phyloP scores from a whole-genome alignment of 2,888 invertebrate species.

The Ephialtes manifestator region DNA sequence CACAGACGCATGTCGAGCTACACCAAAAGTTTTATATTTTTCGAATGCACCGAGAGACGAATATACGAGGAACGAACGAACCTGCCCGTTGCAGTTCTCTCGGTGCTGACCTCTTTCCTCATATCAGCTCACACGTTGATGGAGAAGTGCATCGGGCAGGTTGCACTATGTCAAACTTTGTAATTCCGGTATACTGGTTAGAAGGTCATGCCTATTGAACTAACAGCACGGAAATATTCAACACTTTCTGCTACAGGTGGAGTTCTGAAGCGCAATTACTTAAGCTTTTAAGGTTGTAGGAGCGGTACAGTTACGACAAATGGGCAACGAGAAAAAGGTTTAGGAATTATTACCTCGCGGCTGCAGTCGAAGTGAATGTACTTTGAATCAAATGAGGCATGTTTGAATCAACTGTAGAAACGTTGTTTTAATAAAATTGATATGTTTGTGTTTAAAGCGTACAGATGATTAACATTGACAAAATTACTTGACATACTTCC shows the following conservation, averaged over 20 bases:
- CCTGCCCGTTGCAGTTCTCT: neutral
- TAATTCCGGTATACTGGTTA: neutral
- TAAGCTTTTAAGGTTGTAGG: too few species aligned
- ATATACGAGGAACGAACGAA: constrained; percentile 10
- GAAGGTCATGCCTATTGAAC: neutral
- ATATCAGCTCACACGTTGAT: constrained; percentile 15
- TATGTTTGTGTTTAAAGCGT: too few species aligned
- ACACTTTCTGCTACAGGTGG: neutral
- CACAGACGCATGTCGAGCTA: constrained; percentile 7
- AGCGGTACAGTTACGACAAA: too few species aligned
- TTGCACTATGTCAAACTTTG: constrained; percentile 25
- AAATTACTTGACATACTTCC: too few species aligned
- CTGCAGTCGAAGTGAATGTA: too few species aligned
- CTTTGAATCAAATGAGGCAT: too few species aligned
- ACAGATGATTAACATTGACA: too few species aligned
- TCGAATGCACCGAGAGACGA: constrained; percentile 8
- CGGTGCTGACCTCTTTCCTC: constrained; percentile 27
- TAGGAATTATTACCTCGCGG: too few species aligned
- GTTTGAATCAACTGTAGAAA: too few species aligned
- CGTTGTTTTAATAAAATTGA: too few species aligned
- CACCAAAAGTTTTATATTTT: constrained; percentile 23
- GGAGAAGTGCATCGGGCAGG: constrained; percentile 17
- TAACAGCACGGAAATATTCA: neutral
- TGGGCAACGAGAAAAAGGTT: too few species aligned
- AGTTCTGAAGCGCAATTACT: neutral